Evolutionary conservation across 1,140 invertebrate genomes (phyloP).

Genomic region (Meloidogyne chitwoodi): DNA sequence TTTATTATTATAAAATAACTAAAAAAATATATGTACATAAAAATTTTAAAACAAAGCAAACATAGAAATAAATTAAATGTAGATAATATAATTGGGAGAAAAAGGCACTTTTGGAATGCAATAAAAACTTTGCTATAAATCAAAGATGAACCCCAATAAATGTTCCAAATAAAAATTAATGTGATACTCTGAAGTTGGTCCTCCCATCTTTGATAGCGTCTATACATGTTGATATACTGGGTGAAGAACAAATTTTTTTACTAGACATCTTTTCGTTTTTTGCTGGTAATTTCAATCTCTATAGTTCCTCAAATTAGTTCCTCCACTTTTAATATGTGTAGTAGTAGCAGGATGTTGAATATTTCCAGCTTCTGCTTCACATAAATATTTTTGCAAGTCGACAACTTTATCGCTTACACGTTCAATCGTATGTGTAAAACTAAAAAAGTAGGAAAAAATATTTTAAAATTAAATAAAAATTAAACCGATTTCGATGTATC

Average conservation of each 20-base stretch:
- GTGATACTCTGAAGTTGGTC: too few relatives aligned
- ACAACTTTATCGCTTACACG: slow-evolving; percentile 53
- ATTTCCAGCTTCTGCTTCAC: slow-evolving; percentile 30
- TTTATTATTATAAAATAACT: too few relatives aligned
- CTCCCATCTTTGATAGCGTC: too few relatives aligned
- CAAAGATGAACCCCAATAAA: too few relatives aligned
- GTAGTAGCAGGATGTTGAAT: neutral
- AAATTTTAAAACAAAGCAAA: too few relatives aligned
- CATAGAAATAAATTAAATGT: too few relatives aligned
- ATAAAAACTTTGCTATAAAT: too few relatives aligned
- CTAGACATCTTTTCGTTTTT: neutral
- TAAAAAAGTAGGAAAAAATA: neutral
- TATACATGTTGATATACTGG: neutral
- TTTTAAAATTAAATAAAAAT: slow-evolving; percentile 15
- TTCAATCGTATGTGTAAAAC: slow-evolving; percentile 45
- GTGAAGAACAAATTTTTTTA: neutral
- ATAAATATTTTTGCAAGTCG: slow-evolving; percentile 44
- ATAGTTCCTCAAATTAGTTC: neutral
- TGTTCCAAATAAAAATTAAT: too few relatives aligned
- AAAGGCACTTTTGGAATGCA: too few relatives aligned
- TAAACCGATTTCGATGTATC: slow-evolving; percentile 50
- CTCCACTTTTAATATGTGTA: neutral
- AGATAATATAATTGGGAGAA: too few relatives aligned
- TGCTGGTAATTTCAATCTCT: neutral
- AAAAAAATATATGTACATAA: too few relatives aligned